phyloP scores from a whole-genome alignment of 2,797 vertebrate species.

The Girardinus metallicus region DNA sequence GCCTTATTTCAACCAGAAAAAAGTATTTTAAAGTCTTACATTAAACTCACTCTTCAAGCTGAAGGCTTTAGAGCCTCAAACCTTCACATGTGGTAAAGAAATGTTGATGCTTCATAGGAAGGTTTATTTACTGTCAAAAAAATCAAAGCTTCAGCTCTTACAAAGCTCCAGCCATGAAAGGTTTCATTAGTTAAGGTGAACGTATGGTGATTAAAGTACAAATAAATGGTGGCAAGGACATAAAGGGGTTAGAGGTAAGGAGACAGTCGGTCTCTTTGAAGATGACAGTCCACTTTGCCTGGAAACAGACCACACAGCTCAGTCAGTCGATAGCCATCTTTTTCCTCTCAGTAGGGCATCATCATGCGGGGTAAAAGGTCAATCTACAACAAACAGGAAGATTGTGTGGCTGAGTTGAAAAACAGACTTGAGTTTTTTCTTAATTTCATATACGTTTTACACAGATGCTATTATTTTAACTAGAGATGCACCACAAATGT shows the following conservation, averaged over 20 bases:
- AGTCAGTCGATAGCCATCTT: constrained; percentile 43
- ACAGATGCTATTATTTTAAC: neutral
- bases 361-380: constrained; percentile 58
- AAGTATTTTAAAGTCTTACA: neutral
- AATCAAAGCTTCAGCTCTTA: constrained; percentile 11
- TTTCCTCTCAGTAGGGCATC: constrained; percentile 43
- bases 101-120: neutral
- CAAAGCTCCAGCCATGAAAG: neutral
- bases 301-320: constrained; percentile 56
- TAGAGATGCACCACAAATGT: neutral
- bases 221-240: constrained; percentile 25
- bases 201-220: constrained; percentile 14
- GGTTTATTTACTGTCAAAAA: constrained; percentile 36
- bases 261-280: constrained; percentile 54
- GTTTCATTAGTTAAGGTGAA: neutral
- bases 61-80: neutral
- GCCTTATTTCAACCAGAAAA: neutral
- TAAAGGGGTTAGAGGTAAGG: constrained; percentile 46
- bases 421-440: neutral
- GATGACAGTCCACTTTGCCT: constrained; percentile 42
- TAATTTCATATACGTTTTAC: neutral
- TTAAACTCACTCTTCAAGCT: constrained; percentile 18
- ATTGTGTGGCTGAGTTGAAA: neutral
- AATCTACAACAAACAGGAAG: constrained; percentile 35
- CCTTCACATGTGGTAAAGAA: constrained; percentile 1